Evolutionary conservation across 1,140 invertebrate species (phyloP).

Genomic region (Whitmania pigra): DNA sequence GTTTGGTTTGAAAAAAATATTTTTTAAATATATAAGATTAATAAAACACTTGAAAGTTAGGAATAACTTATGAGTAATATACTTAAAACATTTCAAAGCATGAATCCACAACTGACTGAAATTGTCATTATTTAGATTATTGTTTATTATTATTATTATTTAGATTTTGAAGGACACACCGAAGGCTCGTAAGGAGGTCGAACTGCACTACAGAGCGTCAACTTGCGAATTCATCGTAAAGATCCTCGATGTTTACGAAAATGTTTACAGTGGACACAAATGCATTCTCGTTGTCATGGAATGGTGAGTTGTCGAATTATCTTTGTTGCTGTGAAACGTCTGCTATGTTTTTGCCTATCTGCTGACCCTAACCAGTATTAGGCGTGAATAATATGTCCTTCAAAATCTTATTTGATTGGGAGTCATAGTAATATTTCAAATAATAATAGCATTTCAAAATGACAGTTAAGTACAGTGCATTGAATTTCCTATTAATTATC

Average conservation of each 20-base stretch:
- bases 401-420: too few species aligned
- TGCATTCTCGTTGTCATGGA: slow-evolving; percentile 94
- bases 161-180: slow-evolving; percentile 76
- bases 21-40: too few species aligned
- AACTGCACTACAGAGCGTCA: slow-evolving; percentile 76
- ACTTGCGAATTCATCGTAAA: slow-evolving; percentile 81
- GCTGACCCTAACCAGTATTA: too few species aligned
- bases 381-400: too few species aligned
- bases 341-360: neutral
- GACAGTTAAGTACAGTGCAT: too few species aligned
- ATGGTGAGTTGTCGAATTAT: slow-evolving; percentile 53
- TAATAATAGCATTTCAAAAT: too few species aligned
- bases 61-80: too few species aligned
- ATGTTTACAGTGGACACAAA: slow-evolving; percentile 72
- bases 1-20: too few species aligned
- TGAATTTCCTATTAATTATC: too few species aligned
- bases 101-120: neutral
- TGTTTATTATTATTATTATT: too few species aligned
- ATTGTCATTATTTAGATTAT: slow-evolving; percentile 52
- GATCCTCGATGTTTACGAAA: slow-evolving; percentile 90
- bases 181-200: slow-evolving; percentile 84
- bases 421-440: too few species aligned
- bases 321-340: neutral
- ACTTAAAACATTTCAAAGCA: neutral
- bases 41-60: too few species aligned